Evolutionary conservation across 2,888 invertebrate species (phyloP).

Genomic region (Dermolepida albohirtum): DNA sequence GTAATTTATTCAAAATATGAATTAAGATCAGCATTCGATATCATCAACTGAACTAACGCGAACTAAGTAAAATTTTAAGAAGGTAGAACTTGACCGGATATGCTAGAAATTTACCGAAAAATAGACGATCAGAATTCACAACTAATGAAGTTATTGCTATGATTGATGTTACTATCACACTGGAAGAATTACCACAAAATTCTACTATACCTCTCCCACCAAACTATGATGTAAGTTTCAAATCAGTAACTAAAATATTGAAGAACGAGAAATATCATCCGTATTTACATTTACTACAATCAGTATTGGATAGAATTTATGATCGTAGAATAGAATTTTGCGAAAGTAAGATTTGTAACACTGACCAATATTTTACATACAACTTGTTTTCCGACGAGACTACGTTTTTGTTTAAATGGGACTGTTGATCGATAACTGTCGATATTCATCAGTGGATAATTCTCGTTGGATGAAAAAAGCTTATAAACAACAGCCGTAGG

Average conservation of each 20-base stretch:
- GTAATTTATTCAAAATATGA: background rate
- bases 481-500: no score
- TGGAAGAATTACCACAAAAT: no score
- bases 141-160: background rate
- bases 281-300: background rate
- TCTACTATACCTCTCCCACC: background rate
- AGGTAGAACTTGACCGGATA: background rate
- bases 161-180: background rate
- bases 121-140: background rate
- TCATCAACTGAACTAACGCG: background rate
- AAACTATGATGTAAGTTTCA: background rate
- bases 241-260: background rate
- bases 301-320: background rate
- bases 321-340: background rate
- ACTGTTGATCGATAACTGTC: no score
- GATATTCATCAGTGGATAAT: no score
- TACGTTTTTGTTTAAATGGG: no score
- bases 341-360: background rate
- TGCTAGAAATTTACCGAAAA: background rate
- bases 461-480: no score
- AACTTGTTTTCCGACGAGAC: no score
- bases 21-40: constrained; percentile 1
- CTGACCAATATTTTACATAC: background rate
- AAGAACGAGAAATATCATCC: background rate
- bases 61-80: background rate